Conservation (phyloP, 1,140 invertebrate species). For the Ips typographus region DNA sequence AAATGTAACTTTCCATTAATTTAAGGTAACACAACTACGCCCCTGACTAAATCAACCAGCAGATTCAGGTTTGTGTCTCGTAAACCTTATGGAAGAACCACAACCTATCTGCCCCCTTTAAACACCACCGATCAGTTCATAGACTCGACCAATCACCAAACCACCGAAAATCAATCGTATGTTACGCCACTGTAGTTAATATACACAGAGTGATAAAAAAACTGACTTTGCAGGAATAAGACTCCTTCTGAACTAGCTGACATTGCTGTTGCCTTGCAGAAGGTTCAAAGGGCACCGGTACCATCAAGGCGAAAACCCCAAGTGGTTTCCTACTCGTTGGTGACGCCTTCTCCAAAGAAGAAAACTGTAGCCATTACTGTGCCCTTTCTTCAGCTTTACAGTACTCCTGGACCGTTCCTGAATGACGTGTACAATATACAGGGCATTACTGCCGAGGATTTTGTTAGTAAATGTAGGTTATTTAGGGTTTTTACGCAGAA, state of each 20-base stretch:
- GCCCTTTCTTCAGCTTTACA: background rate
- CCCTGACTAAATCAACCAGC: conserved; percentile 13
- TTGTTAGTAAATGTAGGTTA: conserved; percentile 23
- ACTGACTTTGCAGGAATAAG: background rate
- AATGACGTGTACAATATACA: conserved; percentile 13
- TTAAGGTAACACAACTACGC: background rate
- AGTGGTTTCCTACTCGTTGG: background rate
- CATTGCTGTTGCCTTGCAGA: background rate
- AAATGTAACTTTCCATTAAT: background rate
- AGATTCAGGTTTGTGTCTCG: conserved; percentile 35
- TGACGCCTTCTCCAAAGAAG: background rate
- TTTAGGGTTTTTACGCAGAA: background rate
- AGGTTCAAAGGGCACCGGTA: conserved; percentile 45
- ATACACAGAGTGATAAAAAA: too few species aligned
- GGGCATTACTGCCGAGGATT: conserved; percentile 17
- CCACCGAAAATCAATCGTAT: conserved; percentile 25
- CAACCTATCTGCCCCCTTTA: conserved; percentile 20
- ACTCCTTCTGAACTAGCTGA: background rate
- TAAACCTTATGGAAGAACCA: conserved; percentile 32
- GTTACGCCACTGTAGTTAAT: too few species aligned
- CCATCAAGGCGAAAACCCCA: conserved; percentile 27
- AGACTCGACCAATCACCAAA: conserved; percentile 43
- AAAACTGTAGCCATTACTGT: conserved; percentile 26
- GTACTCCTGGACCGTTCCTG: background rate
- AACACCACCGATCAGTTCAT: conserved; percentile 37